These are phyloP conservation scores for Coreius guichenoti DNA, from an alignment of 2,797 vertebrate genomes.

Conservation along the genomic window DNA sequence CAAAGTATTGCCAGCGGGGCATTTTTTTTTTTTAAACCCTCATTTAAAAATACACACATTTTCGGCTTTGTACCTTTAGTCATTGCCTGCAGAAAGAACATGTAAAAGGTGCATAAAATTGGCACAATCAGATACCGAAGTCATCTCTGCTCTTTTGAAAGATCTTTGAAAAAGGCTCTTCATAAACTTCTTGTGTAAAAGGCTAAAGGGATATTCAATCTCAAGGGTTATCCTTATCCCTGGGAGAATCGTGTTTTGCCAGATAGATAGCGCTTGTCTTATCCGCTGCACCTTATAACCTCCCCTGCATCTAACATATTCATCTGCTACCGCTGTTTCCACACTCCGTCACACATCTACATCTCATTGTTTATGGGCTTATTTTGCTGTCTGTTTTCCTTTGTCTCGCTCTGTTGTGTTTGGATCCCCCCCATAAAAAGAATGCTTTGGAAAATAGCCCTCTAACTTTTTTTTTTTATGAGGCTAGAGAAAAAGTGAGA, in stretches of 20 bases:
- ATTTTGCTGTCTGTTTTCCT: slow-evolving; percentile 40
- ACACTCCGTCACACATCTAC: slow-evolving; percentile 32
- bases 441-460: slow-evolving; percentile 43
- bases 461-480: slow-evolving; percentile 50
- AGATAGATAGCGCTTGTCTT: slow-evolving; percentile 25
- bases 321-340: slow-evolving; percentile 4
- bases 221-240: slow-evolving; percentile 35
- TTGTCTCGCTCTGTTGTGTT: slow-evolving; percentile 30
- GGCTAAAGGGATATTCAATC: slow-evolving; percentile 42
- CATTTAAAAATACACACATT: slow-evolving; percentile 13
- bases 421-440: slow-evolving; percentile 33
- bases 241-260: slow-evolving; percentile 36
- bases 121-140: slow-evolving; percentile 31
- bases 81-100: slow-evolving; percentile 32
- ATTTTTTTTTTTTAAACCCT: slow-evolving; percentile 10
- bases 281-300: slow-evolving; percentile 35
- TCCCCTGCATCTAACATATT: slow-evolving; percentile 26
- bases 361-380: slow-evolving; percentile 40
- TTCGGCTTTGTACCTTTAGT: slow-evolving; percentile 14
- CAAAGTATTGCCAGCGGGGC: background rate
- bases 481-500: slow-evolving; percentile 31
- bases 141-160: slow-evolving; percentile 25
- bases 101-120: slow-evolving; percentile 36
- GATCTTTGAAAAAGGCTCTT: slow-evolving; percentile 6
- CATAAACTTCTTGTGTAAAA: slow-evolving; percentile 35